These are phyloP conservation scores for Odobenus rosmarus DNA, from an alignment of 2,113 vertebrate species.

Conservation along the genomic window DNA sequence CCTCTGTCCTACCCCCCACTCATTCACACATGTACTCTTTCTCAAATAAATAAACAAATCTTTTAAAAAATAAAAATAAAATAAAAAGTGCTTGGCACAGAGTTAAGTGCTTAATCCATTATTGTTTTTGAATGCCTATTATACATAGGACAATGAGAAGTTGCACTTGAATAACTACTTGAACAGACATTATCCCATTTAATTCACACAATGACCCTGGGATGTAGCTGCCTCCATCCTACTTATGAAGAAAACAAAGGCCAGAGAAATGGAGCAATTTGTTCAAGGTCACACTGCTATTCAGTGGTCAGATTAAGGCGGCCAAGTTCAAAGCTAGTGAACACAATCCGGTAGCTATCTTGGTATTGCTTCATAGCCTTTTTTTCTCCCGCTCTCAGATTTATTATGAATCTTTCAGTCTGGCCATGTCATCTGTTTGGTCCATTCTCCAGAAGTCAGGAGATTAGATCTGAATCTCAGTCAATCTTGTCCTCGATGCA, in stretches of 20 bases:
- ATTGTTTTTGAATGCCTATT: neutral
- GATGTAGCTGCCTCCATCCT: neutral
- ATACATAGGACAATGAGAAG: neutral
- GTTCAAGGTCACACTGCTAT: neutral
- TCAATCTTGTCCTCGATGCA: neutral
- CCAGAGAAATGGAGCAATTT: neutral
- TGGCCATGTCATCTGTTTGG: neutral
- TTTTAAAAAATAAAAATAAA: neutral
- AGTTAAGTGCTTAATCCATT: neutral
- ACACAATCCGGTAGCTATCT: neutral
- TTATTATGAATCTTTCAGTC: neutral
- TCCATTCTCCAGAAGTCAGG: neutral
- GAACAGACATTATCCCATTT: neutral
- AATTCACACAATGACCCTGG: neutral
- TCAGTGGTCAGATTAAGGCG: neutral
- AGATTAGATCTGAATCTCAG: slow-evolving; percentile 23
- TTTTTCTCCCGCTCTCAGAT: neutral
- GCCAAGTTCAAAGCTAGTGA: neutral
- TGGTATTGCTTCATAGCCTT: neutral
- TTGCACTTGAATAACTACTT: neutral
- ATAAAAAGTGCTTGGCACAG: neutral
- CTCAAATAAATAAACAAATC: neutral
- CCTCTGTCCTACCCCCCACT: neutral
- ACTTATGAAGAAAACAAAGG: neutral
- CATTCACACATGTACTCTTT: neutral